Evolutionary conservation across 2,113 vertebrate species (phyloP), one percentile per base, ranked within the genome.

Genomic region (Seriola aureovittata): DNA sequence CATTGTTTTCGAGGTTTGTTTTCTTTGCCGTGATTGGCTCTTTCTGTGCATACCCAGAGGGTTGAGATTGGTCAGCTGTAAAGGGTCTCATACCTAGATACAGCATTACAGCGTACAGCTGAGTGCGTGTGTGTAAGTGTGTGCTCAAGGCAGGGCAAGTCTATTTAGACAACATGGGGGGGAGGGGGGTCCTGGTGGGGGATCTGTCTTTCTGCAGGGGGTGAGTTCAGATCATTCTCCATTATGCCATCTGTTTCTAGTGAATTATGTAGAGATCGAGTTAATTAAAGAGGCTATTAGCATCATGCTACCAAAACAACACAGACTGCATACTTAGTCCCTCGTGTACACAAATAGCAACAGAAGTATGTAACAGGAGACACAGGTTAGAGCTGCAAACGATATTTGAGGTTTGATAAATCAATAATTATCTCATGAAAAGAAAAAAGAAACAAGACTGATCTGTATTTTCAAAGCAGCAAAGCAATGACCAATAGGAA

Each of bases 231-330:
- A 82, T 86, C 76, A 82, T 86, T 88, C 84, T 77, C 71, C 50
- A 70, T 88, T 66, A 81, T 34, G 11, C 91, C 93, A 91, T 93
- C 92, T 93, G 93, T 81, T 83, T 89, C 70, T 54, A 52, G 71
- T 80, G 58, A 84, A 84, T 81, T 85, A 78, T 87, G 78, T 57
- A 82, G 64, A 79, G 54, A 70, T 60, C 25, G 40, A 69, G 70
- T 80, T 75, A 74, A 54, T 84, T 89, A 80, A 80, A 82, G 58
- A 84, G 52, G 59, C 57, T 80, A 66, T 73, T 73, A 87, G 23
- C 55, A 63, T 68, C 12, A 46, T 64, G 5, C 54, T 4, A 71
- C 19, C 48, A 82, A 59, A 81, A 78, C 40, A 81, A 78, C 58
- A 69, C 36, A 21, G 8, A 44, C 40, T 52, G 42, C 23, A 1